Conservation (phyloP, 2,113 vertebrate species). For the Motacilla alba region DNA sequence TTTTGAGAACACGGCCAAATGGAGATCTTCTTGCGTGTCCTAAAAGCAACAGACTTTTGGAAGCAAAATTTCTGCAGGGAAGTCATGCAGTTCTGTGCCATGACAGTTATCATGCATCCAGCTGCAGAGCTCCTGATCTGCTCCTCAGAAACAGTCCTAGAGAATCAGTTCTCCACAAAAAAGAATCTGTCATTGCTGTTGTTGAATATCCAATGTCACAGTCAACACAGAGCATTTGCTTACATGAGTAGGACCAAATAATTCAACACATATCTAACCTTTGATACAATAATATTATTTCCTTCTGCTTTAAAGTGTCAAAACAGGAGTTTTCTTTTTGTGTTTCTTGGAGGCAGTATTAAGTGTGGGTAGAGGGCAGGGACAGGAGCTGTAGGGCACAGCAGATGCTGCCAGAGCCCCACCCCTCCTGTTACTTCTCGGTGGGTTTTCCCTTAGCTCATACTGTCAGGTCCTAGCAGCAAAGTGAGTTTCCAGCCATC, state of each 20-base stretch:
- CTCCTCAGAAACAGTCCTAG: background rate
- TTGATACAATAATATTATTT: background rate
- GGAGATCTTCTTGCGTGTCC: background rate
- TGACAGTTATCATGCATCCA: background rate
- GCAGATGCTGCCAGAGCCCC: background rate
- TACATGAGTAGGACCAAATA: background rate
- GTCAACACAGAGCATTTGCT: fast-evolving
- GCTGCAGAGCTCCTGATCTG: background rate
- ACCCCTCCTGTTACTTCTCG: background rate
- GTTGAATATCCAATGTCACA: background rate
- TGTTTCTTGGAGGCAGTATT: background rate
- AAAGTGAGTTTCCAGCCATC: background rate
- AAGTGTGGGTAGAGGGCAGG: background rate
- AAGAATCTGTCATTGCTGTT: background rate
- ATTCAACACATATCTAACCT: background rate
- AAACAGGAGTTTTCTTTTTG: background rate
- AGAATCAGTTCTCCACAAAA: background rate
- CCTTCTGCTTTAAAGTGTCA: background rate
- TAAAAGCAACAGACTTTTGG: background rate
- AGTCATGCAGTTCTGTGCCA: background rate
- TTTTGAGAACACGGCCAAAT: background rate
- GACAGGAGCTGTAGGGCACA: background rate
- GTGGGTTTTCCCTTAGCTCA: background rate
- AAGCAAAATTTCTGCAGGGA: background rate
- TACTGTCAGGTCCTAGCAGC: background rate